phyloP scores from a whole-genome alignment of 2,797 vertebrate genomes.

The Allochrocebus solatus region DNA sequence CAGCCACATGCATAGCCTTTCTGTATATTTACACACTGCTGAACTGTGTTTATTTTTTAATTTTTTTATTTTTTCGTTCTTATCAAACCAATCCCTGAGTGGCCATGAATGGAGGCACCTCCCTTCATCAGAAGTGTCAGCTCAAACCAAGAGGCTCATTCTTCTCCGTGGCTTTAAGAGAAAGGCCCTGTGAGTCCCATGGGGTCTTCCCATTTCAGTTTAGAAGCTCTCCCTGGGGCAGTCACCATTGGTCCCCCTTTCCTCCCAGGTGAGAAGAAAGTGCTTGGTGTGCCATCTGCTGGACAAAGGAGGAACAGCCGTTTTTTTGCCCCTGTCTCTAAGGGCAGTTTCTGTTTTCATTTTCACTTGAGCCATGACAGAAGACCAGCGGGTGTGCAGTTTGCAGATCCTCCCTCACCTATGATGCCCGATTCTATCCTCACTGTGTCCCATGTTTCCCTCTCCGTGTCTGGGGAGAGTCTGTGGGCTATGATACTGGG shows the following conservation, averaged over 20 bases:
- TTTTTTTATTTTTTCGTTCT: not conserved
- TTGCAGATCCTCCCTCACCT: not conserved
- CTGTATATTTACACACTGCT: not conserved
- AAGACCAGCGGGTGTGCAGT: not conserved
- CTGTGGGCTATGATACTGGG: not conserved
- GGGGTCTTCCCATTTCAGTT: not conserved
- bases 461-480: not conserved
- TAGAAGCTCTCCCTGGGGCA: too few relatives aligned
- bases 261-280: not conserved
- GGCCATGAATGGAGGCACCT: not conserved
- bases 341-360: not conserved
- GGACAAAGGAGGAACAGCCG: not conserved
- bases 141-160: not conserved
- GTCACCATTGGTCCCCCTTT: not conserved
- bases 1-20: not conserved
- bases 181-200: not conserved
- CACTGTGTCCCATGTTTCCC: rapidly evolving
- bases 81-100: not conserved
- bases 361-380: not conserved
- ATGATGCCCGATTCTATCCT: not conserved
- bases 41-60: not conserved
- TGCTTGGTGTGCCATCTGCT: conserved; percentile 2
- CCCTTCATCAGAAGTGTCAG: not conserved
- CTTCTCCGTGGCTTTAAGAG: not conserved
- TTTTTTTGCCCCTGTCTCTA: not conserved